Percentiles rank a stretch among this genome's conserved stretches.
phyloP scores from a whole-genome alignment of 2,888 invertebrate genomes.

The Emmelina monodactyla region DNA sequence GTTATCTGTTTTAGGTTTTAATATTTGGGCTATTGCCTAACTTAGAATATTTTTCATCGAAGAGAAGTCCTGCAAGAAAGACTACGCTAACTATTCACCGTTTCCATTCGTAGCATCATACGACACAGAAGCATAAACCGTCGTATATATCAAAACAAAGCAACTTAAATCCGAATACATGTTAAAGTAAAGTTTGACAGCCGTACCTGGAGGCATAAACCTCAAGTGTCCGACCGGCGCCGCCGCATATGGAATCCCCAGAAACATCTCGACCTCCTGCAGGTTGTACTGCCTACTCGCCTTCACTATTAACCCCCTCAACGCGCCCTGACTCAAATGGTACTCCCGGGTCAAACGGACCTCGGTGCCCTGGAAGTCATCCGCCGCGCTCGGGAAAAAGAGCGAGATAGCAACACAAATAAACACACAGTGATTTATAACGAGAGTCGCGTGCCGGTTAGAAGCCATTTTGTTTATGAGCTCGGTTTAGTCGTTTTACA shows the following conservation, averaged over 20 bases:
- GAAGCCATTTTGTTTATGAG: constrained; percentile 57
- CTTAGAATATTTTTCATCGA: too few relatives aligned
- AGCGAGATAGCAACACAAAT: constrained; percentile 57
- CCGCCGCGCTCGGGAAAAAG: constrained; percentile 29
- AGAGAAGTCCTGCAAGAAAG: too few relatives aligned
- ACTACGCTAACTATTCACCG: too few relatives aligned
- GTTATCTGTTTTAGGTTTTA: too few relatives aligned
- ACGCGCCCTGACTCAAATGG: constrained; percentile 70
- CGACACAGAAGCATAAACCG: too few relatives aligned
- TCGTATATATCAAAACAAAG: too few relatives aligned
- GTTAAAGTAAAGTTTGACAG: too few relatives aligned
- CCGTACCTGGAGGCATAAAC: constrained; percentile 86
- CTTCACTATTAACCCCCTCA: constrained; percentile 73
- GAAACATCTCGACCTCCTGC: constrained; percentile 75
- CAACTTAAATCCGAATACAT: too few relatives aligned
- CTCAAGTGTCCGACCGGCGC: constrained; percentile 77
- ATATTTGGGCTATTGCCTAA: too few relatives aligned
- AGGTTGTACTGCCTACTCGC: constrained; percentile 69
- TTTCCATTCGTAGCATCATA: too few relatives aligned
- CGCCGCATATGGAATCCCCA: constrained; percentile 84
- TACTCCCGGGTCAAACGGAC: constrained; percentile 66
- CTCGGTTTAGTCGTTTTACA: constrained; percentile 38
- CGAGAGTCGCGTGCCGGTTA: constrained; percentile 49
- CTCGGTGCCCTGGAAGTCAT: constrained; percentile 38
- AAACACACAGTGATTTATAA: constrained; percentile 57